These are phyloP conservation scores for Acanthiza pusilla DNA, from an alignment of 2,797 vertebrate genomes.

Conservation along the genomic window DNA sequence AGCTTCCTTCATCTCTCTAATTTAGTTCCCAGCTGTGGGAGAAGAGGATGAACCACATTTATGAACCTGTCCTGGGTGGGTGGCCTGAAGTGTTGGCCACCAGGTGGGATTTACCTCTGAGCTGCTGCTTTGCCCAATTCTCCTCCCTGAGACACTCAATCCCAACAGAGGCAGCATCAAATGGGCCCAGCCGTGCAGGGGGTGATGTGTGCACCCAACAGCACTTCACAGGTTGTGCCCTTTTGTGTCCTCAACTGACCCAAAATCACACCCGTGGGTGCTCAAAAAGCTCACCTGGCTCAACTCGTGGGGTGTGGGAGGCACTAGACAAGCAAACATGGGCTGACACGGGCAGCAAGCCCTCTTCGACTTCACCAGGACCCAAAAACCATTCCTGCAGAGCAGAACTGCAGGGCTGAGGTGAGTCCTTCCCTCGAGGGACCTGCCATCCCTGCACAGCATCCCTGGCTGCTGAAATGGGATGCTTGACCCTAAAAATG, in stretches of 20 bases:
- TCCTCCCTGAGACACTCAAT: neutral
- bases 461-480: neutral
- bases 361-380: neutral
- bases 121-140: neutral
- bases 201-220: neutral
- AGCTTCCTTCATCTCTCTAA: neutral
- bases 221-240: neutral
- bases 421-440: neutral
- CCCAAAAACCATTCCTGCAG: neutral
- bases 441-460: neutral
- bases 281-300: neutral
- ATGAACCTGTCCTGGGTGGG: neutral
- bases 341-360: neutral
- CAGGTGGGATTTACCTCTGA: neutral
- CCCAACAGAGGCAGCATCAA: neutral
- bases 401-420: neutral
- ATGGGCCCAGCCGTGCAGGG: neutral
- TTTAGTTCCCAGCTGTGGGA: neutral
- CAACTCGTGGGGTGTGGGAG: neutral
- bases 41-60: neutral
- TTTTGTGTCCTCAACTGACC: neutral
- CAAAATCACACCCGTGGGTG: fast-evolving
- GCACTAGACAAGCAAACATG: neutral
- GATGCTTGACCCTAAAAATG: neutral
- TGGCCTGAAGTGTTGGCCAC: neutral